Conservation (phyloP, 2,888 invertebrate species). For the Lepidochrysops patricia region DNA sequence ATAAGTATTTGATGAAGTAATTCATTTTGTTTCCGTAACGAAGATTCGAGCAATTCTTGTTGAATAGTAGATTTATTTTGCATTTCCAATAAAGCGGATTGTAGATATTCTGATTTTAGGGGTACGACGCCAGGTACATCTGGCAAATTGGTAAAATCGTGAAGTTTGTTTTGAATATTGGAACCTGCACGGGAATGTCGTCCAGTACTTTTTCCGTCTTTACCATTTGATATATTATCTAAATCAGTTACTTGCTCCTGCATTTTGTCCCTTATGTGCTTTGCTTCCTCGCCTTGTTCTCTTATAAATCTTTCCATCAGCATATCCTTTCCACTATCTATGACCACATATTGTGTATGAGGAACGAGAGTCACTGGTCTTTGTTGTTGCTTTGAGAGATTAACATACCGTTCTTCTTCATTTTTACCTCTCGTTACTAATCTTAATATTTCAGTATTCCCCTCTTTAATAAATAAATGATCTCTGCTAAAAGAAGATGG, state of each 20-base stretch:
- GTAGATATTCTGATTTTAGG: conserved; percentile 53
- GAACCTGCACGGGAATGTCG: conserved; percentile 50
- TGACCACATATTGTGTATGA: conserved; percentile 77
- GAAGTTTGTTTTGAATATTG: conserved; percentile 44
- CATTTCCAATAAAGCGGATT: conserved; percentile 61
- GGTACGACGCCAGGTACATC: conserved; percentile 62
- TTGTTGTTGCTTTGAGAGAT: conserved; percentile 68
- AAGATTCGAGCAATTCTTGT: conserved; percentile 79
- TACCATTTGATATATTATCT: conserved; percentile 64
- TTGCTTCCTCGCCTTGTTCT: conserved; percentile 81
- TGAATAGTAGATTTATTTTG: conserved; percentile 72
- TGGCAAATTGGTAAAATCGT: conserved; percentile 50
- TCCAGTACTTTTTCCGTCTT: conserved; percentile 64
- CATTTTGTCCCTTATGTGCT: conserved; percentile 72
- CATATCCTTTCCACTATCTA: conserved; percentile 88
- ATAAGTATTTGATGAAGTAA: conserved; percentile 82
- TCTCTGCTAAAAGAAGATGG: conserved; percentile 73
- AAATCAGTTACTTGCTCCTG: conserved; percentile 55
- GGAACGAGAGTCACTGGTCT: conserved; percentile 72
- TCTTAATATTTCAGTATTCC: conserved; percentile 87
- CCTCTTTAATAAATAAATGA: conserved; percentile 87
- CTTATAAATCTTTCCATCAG: conserved; percentile 89
- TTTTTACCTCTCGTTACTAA: conserved; percentile 83
- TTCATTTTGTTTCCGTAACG: conserved; percentile 83
- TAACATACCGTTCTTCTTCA: conserved; percentile 77